phyloP scores from a whole-genome alignment of 2,888 invertebrate species.

The Petrophora chlorosata region DNA sequence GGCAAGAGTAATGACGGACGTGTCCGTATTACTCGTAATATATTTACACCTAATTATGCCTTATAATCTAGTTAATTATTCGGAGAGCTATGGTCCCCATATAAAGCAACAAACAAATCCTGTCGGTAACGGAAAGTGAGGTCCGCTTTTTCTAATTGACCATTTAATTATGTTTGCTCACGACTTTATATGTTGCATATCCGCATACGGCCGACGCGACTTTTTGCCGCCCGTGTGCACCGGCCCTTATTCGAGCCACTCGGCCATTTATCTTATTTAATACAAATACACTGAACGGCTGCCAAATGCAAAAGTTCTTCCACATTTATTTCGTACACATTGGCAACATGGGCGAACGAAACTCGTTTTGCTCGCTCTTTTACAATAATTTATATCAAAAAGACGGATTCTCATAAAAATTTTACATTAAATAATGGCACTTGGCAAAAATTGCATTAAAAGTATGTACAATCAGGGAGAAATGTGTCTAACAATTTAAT shows the following conservation, averaged over 20 bases:
- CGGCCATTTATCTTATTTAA: slow-evolving; percentile 55
- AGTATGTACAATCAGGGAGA: neutral
- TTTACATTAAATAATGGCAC: neutral
- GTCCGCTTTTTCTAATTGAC: slow-evolving; percentile 35
- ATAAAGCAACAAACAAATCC: slow-evolving; percentile 25
- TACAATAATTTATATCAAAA: neutral
- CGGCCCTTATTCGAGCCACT: slow-evolving; percentile 22
- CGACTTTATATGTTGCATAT: slow-evolving; percentile 22
- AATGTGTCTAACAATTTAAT: neutral
- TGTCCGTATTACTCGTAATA: too few species aligned
- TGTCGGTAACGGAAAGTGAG: slow-evolving; percentile 25
- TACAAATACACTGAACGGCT: slow-evolving; percentile 57
- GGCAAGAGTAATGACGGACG: neutral
- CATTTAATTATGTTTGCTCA: slow-evolving; percentile 31
- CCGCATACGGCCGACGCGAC: slow-evolving; percentile 15
- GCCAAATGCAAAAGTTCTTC: slow-evolving; percentile 55
- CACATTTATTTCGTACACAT: slow-evolving; percentile 2
- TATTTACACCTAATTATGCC: slow-evolving; percentile 15
- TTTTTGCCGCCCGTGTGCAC: slow-evolving; percentile 12
- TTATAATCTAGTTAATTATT: slow-evolving; percentile 16
- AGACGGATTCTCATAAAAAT: neutral
- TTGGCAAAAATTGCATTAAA: neutral
- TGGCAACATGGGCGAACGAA: neutral
- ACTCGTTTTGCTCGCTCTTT: neutral
- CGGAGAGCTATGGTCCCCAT: slow-evolving; percentile 17